Evolutionary conservation across 1,140 invertebrate genomes (phyloP).

Genomic region (Phymorhynchus buccinoides): DNA sequence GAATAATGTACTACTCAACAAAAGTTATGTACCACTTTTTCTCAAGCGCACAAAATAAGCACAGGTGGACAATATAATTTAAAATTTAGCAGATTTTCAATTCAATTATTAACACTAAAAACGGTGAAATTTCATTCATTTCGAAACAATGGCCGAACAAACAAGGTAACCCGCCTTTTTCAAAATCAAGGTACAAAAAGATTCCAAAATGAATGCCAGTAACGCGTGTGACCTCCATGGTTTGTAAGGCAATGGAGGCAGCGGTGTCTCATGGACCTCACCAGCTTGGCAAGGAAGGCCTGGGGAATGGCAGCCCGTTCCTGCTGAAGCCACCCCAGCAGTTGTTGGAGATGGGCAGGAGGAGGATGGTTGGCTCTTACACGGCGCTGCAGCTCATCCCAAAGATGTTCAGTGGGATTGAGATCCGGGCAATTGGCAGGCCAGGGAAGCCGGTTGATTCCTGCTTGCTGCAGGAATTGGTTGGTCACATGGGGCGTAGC

Average conservation of each 20-base stretch:
- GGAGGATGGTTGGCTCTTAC: slow-evolving; percentile 1
- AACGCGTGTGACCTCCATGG: slow-evolving; percentile 24
- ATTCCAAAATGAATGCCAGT: background rate
- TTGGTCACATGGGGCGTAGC: slow-evolving; percentile 44
- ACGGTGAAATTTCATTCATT: no score
- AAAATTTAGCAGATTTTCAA: no score
- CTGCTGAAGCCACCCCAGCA: background rate
- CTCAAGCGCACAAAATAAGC: no score
- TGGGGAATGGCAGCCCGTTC: background rate
- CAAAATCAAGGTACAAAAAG: no score
- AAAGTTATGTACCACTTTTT: no score
- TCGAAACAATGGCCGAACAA: no score
- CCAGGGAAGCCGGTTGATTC: slow-evolving; percentile 49
- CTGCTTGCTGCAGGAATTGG: slow-evolving; percentile 42
- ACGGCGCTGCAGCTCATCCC: slow-evolving; percentile 44
- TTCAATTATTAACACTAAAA: no score
- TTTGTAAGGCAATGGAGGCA: background rate
- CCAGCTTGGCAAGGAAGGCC: background rate
- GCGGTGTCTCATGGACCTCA: background rate
- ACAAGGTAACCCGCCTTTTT: no score
- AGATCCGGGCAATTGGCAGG: slow-evolving; percentile 52
- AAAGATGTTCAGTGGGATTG: slow-evolving; percentile 58
- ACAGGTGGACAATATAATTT: no score
- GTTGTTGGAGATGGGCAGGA: no score
- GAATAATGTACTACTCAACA: no score